Percentiles rank a stretch among this genome's conserved stretches.
Conservation (phyloP, 1,140 invertebrate species). For the Dufourea novaeangliae region DNA sequence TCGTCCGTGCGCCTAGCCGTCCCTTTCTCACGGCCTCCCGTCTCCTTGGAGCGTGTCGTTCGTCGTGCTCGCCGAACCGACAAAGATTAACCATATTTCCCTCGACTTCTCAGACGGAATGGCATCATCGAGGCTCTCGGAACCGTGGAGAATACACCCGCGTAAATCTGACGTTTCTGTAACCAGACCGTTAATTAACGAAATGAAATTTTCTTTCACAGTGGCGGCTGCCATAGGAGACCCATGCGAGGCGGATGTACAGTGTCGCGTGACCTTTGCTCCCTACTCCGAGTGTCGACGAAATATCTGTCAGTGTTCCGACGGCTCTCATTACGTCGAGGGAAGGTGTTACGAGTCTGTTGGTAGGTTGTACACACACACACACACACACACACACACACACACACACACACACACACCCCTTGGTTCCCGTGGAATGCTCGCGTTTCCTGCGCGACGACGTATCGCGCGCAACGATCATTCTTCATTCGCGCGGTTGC, state of each 20-base stretch:
- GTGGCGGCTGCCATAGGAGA: constrained; percentile 72
- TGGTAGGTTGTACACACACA: constrained; percentile 59
- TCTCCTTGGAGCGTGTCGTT: constrained; percentile 65
- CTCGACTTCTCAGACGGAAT: too few relatives aligned
- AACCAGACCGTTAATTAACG: neutral
- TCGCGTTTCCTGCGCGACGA: neutral
- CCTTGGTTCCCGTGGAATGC: too few relatives aligned
- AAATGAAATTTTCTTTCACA: constrained; percentile 35
- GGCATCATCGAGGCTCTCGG: too few relatives aligned
- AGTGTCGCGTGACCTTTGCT: constrained; percentile 75
- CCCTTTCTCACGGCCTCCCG: constrained; percentile 64
- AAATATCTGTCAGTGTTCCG: constrained; percentile 71
- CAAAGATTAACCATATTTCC: constrained; percentile 48
- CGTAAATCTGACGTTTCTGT: neutral
- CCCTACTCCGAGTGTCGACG: constrained; percentile 71
- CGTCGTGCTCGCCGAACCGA: constrained; percentile 59
- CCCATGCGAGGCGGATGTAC: constrained; percentile 67
- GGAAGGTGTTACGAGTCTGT: constrained; percentile 73
- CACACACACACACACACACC: too few relatives aligned
- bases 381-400: too few relatives aligned
- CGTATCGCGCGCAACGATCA: neutral
- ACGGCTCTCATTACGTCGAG: constrained; percentile 67
- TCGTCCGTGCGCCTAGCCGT: constrained; percentile 47
- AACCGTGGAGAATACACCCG: neutral
- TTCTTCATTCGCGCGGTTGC: too few relatives aligned